Base-by-base conservation (phyloP, 2,113 vertebrate genomes). In the Rhinolophus ferrumequinum region DNA sequence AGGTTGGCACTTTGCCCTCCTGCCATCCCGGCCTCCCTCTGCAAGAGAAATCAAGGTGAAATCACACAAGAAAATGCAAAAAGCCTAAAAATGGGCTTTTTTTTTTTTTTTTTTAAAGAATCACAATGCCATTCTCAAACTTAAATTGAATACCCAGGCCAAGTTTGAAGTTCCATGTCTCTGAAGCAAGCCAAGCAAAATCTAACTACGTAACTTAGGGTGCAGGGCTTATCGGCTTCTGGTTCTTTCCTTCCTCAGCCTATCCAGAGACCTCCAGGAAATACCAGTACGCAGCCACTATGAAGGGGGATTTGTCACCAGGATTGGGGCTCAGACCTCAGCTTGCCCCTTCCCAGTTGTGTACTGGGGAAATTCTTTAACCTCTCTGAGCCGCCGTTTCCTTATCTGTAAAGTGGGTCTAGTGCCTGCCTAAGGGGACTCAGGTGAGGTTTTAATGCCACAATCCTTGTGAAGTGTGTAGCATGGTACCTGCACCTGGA, bases 401-500 rank as follows among this genome's bases (percentile, higher is more conserved):
- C 58, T 69, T 26, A 3, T 33, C 67, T 92, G 41, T 30, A 50
- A 66, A 64, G 50, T 52, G 84, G 67, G 22, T 24, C 66, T 56
- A 14, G 12, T 8, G 18, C 33, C n/a, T 70, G 8, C 30, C 86
- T 41, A 24, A 11, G 26, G 41, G 28, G 24, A 33, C 56, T 8
- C 14, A 35, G 86, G 28, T 24, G 60, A 28, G 24, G 56, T 44
- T 64, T 77, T 22, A 24, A 3, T 54, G 26, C 15, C 35, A 0
- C 13, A 21, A 0, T 11, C 64, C 24, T 38, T 33, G 5, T 22
- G 26, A 60, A 47, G 70, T 35, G 10, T 58, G 60, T 77, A 44
- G 62, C 1, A 0, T 66, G n/a, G 72, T 28, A 3, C 24, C 38
- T 1, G n/a, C 22, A 18, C 21, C 1, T 13, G 26, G 72, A 30